phyloP scores from a whole-genome alignment of 2,888 invertebrate genomes.

The Diadromus collaris region DNA sequence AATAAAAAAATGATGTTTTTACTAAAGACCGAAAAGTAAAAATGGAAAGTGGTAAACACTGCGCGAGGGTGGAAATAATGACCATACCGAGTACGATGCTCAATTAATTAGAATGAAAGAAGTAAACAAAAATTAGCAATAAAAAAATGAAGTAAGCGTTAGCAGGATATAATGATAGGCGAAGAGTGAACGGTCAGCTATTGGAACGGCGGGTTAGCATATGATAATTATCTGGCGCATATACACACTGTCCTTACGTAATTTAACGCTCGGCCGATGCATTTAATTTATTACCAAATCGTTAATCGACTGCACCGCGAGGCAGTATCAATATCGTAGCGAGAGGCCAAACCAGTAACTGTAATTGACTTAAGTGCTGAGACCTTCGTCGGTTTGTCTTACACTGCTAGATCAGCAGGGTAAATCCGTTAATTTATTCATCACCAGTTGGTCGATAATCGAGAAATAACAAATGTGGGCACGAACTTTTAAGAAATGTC shows the following conservation, averaged over 20 bases:
- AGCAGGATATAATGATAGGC: slow-evolving; percentile 58
- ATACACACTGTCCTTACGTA: slow-evolving; percentile 65
- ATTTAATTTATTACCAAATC: slow-evolving; percentile 71
- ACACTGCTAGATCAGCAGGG: slow-evolving; percentile 17
- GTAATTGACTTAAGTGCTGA: slow-evolving; percentile 43
- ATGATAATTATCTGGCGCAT: slow-evolving; percentile 56
- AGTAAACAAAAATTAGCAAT: neutral
- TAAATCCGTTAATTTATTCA: slow-evolving; percentile 50
- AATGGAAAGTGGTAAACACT: neutral
- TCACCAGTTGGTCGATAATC: slow-evolving; percentile 12
- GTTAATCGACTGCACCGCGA: slow-evolving; percentile 64
- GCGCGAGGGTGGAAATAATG: neutral
- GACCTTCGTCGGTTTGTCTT: slow-evolving; percentile 45
- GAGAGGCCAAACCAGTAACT: slow-evolving; percentile 43
- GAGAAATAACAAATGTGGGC: neutral
- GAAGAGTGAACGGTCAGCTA: slow-evolving; percentile 58
- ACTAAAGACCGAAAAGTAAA: neutral
- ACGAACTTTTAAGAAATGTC: neutral
- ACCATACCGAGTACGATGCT: neutral
- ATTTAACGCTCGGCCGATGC: slow-evolving; percentile 66
- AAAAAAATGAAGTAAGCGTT: slow-evolving; percentile 25
- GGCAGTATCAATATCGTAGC: slow-evolving; percentile 36
- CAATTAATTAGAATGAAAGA: neutral
- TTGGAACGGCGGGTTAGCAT: slow-evolving; percentile 67
- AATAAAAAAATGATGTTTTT: neutral